phyloP scores from a whole-genome alignment of 1,140 invertebrate species.

The Drosophila ananassae region DNA sequence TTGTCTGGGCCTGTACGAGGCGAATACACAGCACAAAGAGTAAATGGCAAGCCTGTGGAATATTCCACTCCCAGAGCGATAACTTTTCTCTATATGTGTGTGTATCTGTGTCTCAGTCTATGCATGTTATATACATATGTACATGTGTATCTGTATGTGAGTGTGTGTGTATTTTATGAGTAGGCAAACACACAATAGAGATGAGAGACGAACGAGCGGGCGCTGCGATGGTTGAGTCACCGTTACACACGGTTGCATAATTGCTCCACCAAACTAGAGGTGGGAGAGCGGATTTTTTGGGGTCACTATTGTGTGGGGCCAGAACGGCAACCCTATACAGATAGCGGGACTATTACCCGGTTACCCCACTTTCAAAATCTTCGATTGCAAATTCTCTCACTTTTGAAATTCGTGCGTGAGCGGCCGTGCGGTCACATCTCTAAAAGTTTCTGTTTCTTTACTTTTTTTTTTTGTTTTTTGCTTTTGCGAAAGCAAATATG shows the following conservation, averaged over 20 bases:
- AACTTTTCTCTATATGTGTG: conserved; percentile 3
- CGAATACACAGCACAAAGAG: conserved; percentile 15
- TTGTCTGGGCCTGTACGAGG: conserved; percentile 7
- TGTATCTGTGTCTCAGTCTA: not conserved
- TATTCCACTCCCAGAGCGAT: conserved; percentile 62
- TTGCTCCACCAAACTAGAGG: conserved; percentile 23
- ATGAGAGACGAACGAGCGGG: conserved; percentile 25
- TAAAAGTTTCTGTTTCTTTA: not conserved
- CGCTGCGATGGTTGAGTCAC: conserved; percentile 52
- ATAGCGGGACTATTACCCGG: conserved; percentile 13
- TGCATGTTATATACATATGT: not conserved
- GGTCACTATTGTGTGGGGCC: conserved; percentile 13
- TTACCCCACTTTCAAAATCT: conserved; percentile 7
- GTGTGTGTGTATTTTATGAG: conserved; percentile 9
- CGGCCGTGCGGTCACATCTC: not conserved
- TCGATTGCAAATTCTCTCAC: not conserved
- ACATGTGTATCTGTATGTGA: not conserved
- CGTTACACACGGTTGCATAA: conserved; percentile 50
- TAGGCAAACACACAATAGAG: conserved; percentile 38
- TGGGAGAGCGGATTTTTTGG: conserved; percentile 23
- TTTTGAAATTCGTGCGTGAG: conserved; percentile 18
- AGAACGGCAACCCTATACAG: conserved; percentile 25
- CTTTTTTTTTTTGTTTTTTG: not conserved
- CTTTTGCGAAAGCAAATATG: not conserved
- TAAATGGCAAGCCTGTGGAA: conserved; percentile 63